Base-by-base conservation (phyloP, 2,888 invertebrate genomes). In the Peribatodes rhomboidaria region DNA sequence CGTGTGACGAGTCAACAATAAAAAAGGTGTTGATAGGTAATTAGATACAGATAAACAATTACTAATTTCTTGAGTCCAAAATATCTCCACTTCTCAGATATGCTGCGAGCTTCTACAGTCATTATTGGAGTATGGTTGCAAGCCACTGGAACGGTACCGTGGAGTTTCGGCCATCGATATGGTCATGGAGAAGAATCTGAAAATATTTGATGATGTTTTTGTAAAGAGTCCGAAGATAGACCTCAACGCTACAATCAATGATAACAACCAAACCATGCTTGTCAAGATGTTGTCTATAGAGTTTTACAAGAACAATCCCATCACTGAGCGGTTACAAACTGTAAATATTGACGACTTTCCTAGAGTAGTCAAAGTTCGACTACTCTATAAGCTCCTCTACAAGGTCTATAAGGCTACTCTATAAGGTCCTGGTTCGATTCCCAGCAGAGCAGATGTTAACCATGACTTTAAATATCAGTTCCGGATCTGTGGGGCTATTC, bases 231-330 rank as follows among this genome's bases (percentile, higher is more conserved):
- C 86, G 0, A 76, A 70, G 39, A 85, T 82, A 0, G 70, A 91
- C 61, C 78, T 92, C 0, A 92, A 92, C 61, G 78, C 79, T 0
- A 39, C 78, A 8, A 91, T 92, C 50, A 91, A 92, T 70, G 74
- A 80, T 9, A 33, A 52, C 0, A 84, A 88, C 60, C 89, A 92
- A 61, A 87, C 76, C 9, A 75, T 88, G 39, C 80, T 92, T 4
- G 75, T 86, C 0, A 91, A 91, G 72, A 84, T 90, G 75, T 90
- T 92, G 61, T 71, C 75, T 11, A 55, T 78, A 4, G 74, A 83
- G 1, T 90, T 80, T 68, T 88, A 82, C 68, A 86, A 73, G 68
- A 78, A 71, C 1, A 58, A 87, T n/a, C 67, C 75, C 13, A 66
- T 73, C 10, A 10, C 69, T 13, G 82, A 85, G 1, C 78, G 85